Evolutionary conservation across 1,140 invertebrate genomes (phyloP).

Genomic region (Nasonia longicornis): DNA sequence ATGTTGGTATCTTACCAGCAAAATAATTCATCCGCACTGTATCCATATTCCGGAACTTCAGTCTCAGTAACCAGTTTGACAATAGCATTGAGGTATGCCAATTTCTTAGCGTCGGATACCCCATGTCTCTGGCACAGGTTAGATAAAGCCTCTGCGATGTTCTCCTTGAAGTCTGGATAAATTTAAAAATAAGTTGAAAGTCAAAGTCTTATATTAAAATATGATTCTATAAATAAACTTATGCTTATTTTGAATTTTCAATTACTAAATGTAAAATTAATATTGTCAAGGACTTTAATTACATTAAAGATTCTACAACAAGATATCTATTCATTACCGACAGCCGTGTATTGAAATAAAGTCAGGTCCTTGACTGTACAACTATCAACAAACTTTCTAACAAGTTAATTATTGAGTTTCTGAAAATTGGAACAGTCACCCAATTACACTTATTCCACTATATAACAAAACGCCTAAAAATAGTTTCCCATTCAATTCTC

Average conservation of each 20-base stretch:
- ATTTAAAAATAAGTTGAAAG: slow-evolving; percentile 10
- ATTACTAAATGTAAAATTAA: neutral
- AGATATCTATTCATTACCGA: neutral
- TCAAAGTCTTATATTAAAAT: neutral
- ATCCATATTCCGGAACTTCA: slow-evolving; percentile 76
- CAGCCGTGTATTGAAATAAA: neutral
- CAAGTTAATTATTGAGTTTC: neutral
- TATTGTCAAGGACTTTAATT: neutral
- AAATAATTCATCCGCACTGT: slow-evolving; percentile 82
- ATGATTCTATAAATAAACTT: too few species aligned
- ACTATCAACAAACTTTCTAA: neutral
- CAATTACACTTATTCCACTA: neutral
- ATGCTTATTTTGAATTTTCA: too few species aligned
- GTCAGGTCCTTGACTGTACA: neutral
- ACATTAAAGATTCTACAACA: too few species aligned
- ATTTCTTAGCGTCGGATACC: slow-evolving; percentile 76
- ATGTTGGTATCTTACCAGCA: slow-evolving; percentile 77
- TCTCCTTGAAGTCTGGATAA: slow-evolving; percentile 71
- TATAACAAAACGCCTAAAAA: neutral
- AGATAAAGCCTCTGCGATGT: slow-evolving; percentile 74
- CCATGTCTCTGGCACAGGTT: slow-evolving; percentile 73
- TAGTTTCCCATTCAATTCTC: neutral
- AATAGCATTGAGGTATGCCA: slow-evolving; percentile 86
- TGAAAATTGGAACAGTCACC: neutral
- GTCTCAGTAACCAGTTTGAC: slow-evolving; percentile 81